phyloP scores from a whole-genome alignment of 1,140 invertebrate genomes.

The Lethrus apterus region DNA sequence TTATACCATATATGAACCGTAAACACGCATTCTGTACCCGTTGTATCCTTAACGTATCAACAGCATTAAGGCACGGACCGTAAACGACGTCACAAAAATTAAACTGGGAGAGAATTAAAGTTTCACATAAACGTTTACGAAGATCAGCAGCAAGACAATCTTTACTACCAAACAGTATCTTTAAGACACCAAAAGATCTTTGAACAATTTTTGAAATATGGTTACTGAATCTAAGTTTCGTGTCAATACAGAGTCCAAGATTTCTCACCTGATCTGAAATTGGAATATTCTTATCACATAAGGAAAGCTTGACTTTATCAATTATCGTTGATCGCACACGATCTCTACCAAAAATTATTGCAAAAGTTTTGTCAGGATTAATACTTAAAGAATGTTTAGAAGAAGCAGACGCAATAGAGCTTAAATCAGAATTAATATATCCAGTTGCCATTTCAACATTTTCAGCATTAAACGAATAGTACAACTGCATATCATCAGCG shows the following conservation, averaged over 20 bases:
- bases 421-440: too few relatives aligned
- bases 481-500: too few relatives aligned
- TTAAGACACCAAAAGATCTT: background rate
- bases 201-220: background rate
- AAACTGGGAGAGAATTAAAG: background rate
- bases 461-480: too few relatives aligned
- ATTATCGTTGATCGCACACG: too few relatives aligned
- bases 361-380: too few relatives aligned
- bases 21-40: background rate
- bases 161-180: background rate
- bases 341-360: too few relatives aligned
- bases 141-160: constrained; percentile 1
- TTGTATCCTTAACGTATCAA: background rate
- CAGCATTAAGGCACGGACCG: background rate
- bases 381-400: too few relatives aligned
- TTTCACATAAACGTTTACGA: background rate
- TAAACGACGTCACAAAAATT: constrained; percentile 4
- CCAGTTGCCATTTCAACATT: too few relatives aligned
- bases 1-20: constrained; percentile 8
- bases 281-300: too few relatives aligned
- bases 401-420: too few relatives aligned
- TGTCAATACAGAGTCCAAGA: background rate
- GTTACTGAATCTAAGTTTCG: background rate
- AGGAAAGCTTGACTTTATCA: too few relatives aligned
- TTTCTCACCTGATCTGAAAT: background rate